A percentile compares a stretch with the other conserved stretches of the same genome.
Evolutionary conservation across 2,888 invertebrate species (phyloP).

Genomic region (Lutraria lutraria): DNA sequence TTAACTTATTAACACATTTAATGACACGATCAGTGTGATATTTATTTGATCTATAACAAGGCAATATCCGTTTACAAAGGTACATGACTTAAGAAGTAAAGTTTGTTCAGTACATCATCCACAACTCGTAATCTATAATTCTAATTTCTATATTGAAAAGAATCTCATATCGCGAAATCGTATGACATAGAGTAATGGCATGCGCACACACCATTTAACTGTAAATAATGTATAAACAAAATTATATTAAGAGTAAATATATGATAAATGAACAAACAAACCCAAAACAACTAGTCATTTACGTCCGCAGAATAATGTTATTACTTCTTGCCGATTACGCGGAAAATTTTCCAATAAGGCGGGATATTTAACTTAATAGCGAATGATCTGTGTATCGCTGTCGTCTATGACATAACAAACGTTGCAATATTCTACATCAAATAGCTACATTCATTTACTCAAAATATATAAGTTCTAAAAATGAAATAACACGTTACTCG

Average conservation of each 20-base stretch:
- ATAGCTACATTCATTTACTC: too few species aligned
- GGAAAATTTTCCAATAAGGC: slow-evolving; percentile 4
- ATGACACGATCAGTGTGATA: too few species aligned
- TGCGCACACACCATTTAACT: background rate
- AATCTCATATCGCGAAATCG: background rate
- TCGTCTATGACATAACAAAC: background rate
- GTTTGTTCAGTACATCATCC: too few species aligned
- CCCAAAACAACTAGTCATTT: background rate
- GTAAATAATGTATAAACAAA: background rate
- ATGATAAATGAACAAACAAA: background rate
- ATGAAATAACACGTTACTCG: too few species aligned
- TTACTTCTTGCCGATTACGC: background rate
- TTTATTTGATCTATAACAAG: too few species aligned
- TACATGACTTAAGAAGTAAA: too few species aligned
- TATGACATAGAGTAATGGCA: background rate
- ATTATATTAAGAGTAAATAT: background rate
- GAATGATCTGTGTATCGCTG: background rate
- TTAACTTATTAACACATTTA: too few species aligned
- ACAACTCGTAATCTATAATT: too few species aligned
- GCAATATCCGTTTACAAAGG: too few species aligned
- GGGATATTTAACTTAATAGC: background rate
- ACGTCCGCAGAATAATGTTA: background rate
- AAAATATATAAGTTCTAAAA: too few species aligned
- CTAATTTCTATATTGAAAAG: too few species aligned
- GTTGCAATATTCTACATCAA: too few species aligned